Base-by-base conservation (phyloP, 2,113 vertebrate species). In the Ictalurus furcatus region DNA sequence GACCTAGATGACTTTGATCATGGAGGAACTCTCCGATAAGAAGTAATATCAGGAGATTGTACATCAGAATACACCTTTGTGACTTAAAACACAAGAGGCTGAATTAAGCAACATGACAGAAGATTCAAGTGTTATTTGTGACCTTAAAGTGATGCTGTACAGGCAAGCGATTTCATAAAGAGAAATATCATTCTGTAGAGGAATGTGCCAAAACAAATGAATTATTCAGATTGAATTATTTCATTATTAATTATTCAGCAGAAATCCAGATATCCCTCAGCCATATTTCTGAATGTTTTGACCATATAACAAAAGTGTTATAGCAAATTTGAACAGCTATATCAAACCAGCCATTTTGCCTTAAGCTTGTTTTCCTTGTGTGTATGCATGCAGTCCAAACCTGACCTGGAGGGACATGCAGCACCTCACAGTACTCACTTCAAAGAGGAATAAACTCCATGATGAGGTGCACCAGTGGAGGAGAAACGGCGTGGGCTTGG, bases 341-440 rank as follows among this genome's bases (percentile, higher is more conserved):
- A 52, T 69, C 34, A 54, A 73, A 30, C 17, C 4, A 37, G 48
- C 28, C 78, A 34, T 63, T 80, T 61, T 61, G 17, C 19, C 78
- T 19, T 63, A 52, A 37, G 7, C 30, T 4, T 56, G 21, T 48
- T 40, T 44, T 40, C 74, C 37, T 30, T 59, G 59, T 76, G 56
- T 85, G 44, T 90, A 14, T 88, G 30, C 1, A 28, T 63, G 17
- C 92, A 99, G 98, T 92, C 94, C 96, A n/a, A 95, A 95, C 89
- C 95, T 99, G 92, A 99, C 98, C 0, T 99, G 98, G 98, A 95
- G 98, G 85, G 98, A 99, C 94, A 97, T 99, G 97, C 98, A 99
- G 90, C 98, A 99, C 84, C 94, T 99, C 90, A 97, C 98, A 0
- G 98, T 99, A 82, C 96, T 99, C 88, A 99, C 98, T 52, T 99